Evolutionary conservation across 2,888 invertebrate genomes (phyloP), one percentile per base, ranked within the genome.

Genomic region (Zelleria hepariella): DNA sequence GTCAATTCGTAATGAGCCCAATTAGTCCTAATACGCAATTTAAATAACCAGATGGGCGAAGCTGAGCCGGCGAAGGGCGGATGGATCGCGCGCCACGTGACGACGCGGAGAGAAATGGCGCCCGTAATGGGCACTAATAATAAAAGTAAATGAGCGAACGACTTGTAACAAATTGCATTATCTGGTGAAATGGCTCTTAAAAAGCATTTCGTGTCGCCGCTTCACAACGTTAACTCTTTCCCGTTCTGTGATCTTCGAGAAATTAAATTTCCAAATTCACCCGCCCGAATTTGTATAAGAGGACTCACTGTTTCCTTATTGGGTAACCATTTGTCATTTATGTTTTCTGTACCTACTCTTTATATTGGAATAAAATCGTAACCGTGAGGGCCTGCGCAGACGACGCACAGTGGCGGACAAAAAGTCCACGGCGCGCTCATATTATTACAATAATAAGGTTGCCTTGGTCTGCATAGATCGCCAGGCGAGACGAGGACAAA

Each of bases 111-210:
- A 73, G 67, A 71, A 70, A 68, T 68, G 64, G 66, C 66, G 68
- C 60, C 67, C 71, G 69, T 79, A 79, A 81, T 78, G 74, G 77
- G 72, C 70, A 77, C 78, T 77, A 77, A 80, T 77, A 77, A 77
- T 80, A 80, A 79, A 79, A 77, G 72, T 71, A 79, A 83, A 80
- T 79, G 77, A 78, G 74, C 70, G 73, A 78, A 80, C 71, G 75
- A 78, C 77, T 80, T 79, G 73, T 77, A 77, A 78, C 75, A 80
- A 82, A 84, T 83, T 80, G 76, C 76, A 82, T 80, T 82, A 82
- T 77, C 77, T 76, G 69, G 65, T 66, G 69, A 77, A 78, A 80
- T 76, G 74, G 75, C 69, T 70, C 71, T 74, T 74, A 73, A 73
- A 77, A 75, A 74, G 68, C 72, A 72, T 32, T 76, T 75, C 69